phyloP scores from a whole-genome alignment of 2,888 invertebrate species.

The Gisinianus flammeolus region DNA sequence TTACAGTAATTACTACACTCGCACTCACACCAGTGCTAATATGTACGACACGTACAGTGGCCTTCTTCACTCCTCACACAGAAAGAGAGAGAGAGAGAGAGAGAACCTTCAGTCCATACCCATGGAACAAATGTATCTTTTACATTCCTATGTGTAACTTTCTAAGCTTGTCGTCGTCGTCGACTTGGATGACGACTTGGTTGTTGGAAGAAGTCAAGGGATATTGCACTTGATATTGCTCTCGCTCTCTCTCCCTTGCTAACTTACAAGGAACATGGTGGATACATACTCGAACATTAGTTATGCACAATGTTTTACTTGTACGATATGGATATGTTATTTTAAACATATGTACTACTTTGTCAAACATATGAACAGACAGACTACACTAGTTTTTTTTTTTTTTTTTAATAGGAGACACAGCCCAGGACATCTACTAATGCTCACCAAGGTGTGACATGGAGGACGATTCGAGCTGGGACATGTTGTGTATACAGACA shows the following conservation, averaged over 20 bases:
- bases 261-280: no score
- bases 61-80: no score
- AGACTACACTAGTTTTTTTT: no score
- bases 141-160: slow-evolving; percentile 5
- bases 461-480: neutral
- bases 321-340: slow-evolving; percentile 35
- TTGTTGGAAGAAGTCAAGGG: neutral
- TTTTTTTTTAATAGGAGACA: slow-evolving; percentile 13
- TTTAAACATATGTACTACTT: slow-evolving; percentile 34
- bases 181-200: no score
- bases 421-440: slow-evolving; percentile 35
- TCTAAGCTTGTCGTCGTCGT: no score
- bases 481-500: slow-evolving; percentile 13
- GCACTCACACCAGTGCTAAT: slow-evolving; percentile 41
- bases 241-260: neutral
- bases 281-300: no score
- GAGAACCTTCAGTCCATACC: no score
- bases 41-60: neutral
- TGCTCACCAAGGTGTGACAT: slow-evolving; percentile 38
- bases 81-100: no score
- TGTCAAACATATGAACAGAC: slow-evolving; percentile 17
- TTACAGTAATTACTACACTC: slow-evolving; percentile 57
- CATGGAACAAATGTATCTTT: neutral
- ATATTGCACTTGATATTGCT: neutral
- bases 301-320: slow-evolving; percentile 31